Conservation (phyloP, 2,113 vertebrate species). For the Castor canadensis region DNA sequence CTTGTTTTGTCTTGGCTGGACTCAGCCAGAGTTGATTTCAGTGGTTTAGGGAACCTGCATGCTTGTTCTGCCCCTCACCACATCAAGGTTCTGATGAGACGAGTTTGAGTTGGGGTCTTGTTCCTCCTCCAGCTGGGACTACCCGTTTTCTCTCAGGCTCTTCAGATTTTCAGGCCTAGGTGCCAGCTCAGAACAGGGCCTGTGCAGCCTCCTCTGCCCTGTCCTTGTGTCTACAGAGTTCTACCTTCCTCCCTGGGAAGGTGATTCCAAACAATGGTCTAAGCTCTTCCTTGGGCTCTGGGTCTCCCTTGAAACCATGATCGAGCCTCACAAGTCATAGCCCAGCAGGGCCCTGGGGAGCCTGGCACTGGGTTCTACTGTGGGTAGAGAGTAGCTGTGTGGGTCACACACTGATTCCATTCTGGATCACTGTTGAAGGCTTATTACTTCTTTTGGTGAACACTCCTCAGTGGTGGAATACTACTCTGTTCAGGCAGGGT, state of each 20-base stretch:
- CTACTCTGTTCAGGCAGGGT: background rate
- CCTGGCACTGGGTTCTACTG: rapidly evolving
- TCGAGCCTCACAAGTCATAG: background rate
- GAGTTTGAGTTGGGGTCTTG: background rate
- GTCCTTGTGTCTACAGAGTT: rapidly evolving
- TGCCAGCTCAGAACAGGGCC: background rate
- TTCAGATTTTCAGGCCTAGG: background rate
- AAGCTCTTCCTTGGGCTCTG: background rate
- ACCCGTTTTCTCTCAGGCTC: background rate
- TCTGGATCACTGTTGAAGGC: background rate
- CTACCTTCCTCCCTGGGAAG: background rate
- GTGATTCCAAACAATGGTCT: too few relatives aligned
- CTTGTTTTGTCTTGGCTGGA: background rate
- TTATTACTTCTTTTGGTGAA: background rate
- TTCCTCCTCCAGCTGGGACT: background rate
- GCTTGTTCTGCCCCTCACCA: too few relatives aligned
- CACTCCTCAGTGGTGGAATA: background rate
- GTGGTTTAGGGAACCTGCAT: background rate
- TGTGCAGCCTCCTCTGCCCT: background rate
- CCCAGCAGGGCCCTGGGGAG: too few relatives aligned
- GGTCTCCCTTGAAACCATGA: background rate
- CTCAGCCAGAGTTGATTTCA: background rate
- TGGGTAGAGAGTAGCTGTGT: background rate
- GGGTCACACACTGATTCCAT: background rate
- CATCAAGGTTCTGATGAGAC: background rate